A percentile compares a stretch with the other conserved stretches of the same genome.
These are phyloP conservation scores for Cacoxenus indagator DNA, from an alignment of 2,888 invertebrate species.

Conservation along the genomic window DNA sequence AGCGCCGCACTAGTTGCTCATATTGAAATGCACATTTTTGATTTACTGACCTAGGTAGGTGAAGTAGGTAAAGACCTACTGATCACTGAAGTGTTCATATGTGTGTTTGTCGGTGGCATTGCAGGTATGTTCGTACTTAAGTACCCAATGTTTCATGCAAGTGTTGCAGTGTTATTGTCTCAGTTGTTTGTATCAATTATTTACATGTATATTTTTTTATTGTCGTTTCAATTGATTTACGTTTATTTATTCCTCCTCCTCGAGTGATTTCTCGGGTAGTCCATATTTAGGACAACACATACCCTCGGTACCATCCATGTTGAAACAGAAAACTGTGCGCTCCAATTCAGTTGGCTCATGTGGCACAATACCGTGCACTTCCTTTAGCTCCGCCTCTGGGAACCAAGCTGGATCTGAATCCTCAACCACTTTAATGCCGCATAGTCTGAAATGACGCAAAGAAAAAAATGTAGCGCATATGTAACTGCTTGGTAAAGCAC, in stretches of 20 bases:
- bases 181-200: background rate
- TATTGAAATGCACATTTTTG: too few relatives aligned
- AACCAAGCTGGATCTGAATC: conserved; percentile 95
- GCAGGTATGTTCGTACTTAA: background rate
- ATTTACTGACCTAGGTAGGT: too few relatives aligned
- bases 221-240: background rate
- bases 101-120: conserved; percentile 25
- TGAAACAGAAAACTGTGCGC: conserved; percentile 85
- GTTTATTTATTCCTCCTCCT: conserved; percentile 67
- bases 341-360: conserved; percentile 85
- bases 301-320: conserved; percentile 85
- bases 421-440: conserved; percentile 84
- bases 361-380: conserved; percentile 90
- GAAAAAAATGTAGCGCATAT: conserved; percentile 4
- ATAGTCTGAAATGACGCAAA: too few relatives aligned
- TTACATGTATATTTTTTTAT: background rate
- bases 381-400: conserved; percentile 87
- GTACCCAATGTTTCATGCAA: background rate
- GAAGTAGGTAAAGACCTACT: too few relatives aligned
- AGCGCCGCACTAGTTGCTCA: too few relatives aligned
- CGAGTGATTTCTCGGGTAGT: conserved; percentile 68
- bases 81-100: too few relatives aligned
- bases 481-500: background rate
- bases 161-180: background rate
- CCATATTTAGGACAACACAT: conserved; percentile 81